Evolutionary conservation across 2,888 invertebrate genomes (phyloP), one percentile per base, ranked within the genome.

Genomic region (Melikaiella ostensackeni): DNA sequence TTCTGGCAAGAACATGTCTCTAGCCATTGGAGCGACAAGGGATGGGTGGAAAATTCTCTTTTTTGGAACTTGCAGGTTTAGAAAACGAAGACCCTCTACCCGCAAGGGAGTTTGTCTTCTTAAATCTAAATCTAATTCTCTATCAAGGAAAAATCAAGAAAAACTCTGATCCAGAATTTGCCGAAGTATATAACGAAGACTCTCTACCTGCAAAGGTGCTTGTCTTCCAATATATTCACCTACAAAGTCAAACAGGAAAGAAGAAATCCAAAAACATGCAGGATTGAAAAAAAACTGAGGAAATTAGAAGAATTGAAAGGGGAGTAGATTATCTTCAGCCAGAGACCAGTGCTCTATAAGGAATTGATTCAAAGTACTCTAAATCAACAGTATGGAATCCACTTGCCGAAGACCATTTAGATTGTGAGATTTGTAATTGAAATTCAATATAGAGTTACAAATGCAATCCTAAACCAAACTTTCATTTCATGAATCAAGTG

Each of bases 11-110:
- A 59, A 7, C 61, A 79, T 33, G 30, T 66, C 24, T 55, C 5
- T 50, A 70, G 50, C 8, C 70, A 70, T 70, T 70, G 70, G 70
- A 70, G 55, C 50, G 33, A 35, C 78, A 79, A 81, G 82, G 83
- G 79, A 83, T 78, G 80, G 83, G 80, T 83, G 85, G 81, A 83
- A 79, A 19, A 76, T 75, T 50, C n/a, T 57, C 13, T 27, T 59
- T 13, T 59, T 16, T 66, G 50, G 59, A 59, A 27, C 27, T 66
- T 75, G 27, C 30, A 30, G 59, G 70, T 50, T 57, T 63, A 63
- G 19, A 76, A 78, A 35, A 76, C 13, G 35, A 50, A 62, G 75
- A 61, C 9, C 27, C 42, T 19, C 46, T 46, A 42, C 50, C 46
- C 35, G 27, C 27, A 59, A 59, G 59, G 59, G 24, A 27, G 27